A percentile compares a stretch with the other conserved stretches of the same genome.
Conservation (phyloP, 2,113 vertebrate species). For the Notothenia coriiceps region DNA sequence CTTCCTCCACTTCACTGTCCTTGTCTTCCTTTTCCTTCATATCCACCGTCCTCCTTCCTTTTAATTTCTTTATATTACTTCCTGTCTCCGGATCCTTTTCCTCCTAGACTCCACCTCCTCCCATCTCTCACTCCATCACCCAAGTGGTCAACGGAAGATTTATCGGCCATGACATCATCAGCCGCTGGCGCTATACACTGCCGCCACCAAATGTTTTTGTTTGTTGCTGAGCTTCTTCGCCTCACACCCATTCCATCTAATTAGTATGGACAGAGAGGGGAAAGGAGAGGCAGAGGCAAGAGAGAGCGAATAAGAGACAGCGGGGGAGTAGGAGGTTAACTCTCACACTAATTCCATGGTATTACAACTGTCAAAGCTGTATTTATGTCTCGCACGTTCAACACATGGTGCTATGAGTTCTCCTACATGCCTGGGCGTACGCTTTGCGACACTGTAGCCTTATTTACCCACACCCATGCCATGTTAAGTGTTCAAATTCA, state of each 20-base stretch:
- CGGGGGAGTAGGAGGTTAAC: slow-evolving; percentile 57
- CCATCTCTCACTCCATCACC: slow-evolving; percentile 33
- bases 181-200: slow-evolving; percentile 20
- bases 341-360: slow-evolving; percentile 59
- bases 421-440: slow-evolving; percentile 20
- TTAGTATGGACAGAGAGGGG: slow-evolving; percentile 10
- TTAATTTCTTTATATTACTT: slow-evolving; percentile 15
- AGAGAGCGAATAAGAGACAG: slow-evolving; percentile 32
- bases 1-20: slow-evolving; percentile 16
- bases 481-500: slow-evolving; percentile 45
- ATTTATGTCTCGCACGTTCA: slow-evolving; percentile 53
- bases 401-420: slow-evolving; percentile 42
- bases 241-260: slow-evolving; percentile 34
- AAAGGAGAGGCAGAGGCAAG: slow-evolving; percentile 3
- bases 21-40: neutral
- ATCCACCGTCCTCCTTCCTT: neutral
- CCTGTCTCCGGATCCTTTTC: slow-evolving; percentile 1
- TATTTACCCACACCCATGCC: slow-evolving; percentile 39
- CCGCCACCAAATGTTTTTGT: slow-evolving; percentile 34
- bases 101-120: neutral
- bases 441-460: slow-evolving; percentile 19
- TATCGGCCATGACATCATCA: slow-evolving; percentile 63
- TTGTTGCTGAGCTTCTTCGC: slow-evolving; percentile 21
- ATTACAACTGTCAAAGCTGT: slow-evolving; percentile 61
- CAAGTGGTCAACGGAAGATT: slow-evolving; percentile 55